A percentile compares a stretch with the other conserved stretches of the same genome.
Evolutionary conservation across 2,797 vertebrate genomes (phyloP).

Genomic region (Limosa lapponica): DNA sequence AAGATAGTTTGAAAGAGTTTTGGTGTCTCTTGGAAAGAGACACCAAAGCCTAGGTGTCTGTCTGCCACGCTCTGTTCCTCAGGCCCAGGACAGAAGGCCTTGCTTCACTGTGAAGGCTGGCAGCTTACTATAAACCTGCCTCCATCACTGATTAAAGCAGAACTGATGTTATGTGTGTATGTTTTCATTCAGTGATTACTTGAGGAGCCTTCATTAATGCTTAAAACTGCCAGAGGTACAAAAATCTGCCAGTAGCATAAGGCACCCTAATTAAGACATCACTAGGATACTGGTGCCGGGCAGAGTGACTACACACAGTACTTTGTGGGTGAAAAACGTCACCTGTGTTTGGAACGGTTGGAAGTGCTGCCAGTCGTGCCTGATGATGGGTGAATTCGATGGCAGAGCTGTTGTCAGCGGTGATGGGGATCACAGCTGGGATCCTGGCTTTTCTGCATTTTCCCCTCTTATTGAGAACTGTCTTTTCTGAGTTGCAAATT

Average conservation of each 20-base stretch:
- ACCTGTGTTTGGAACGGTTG: neutral
- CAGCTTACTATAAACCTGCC: neutral
- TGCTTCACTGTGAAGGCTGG: neutral
- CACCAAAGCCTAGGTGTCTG: neutral
- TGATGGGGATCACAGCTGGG: neutral
- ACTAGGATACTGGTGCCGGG: neutral
- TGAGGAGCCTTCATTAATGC: neutral
- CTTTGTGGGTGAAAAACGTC: neutral
- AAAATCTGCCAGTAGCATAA: neutral
- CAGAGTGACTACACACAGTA: too few relatives aligned
- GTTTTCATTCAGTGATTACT: neutral
- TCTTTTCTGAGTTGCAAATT: neutral
- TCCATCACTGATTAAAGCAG: neutral
- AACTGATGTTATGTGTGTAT: accelerated
- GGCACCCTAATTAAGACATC: neutral
- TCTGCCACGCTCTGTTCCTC: accelerated
- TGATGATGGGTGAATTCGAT: neutral
- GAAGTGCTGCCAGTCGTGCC: neutral
- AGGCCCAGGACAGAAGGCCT: too few relatives aligned
- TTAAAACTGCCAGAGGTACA: neutral
- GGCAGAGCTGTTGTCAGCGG: neutral
- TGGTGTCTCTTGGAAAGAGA: too few relatives aligned
- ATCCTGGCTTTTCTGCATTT: neutral
- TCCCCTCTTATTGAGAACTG: neutral
- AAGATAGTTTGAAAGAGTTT: neutral